phyloP scores from a whole-genome alignment of 2,888 invertebrate species.

The Eurois occulta region DNA sequence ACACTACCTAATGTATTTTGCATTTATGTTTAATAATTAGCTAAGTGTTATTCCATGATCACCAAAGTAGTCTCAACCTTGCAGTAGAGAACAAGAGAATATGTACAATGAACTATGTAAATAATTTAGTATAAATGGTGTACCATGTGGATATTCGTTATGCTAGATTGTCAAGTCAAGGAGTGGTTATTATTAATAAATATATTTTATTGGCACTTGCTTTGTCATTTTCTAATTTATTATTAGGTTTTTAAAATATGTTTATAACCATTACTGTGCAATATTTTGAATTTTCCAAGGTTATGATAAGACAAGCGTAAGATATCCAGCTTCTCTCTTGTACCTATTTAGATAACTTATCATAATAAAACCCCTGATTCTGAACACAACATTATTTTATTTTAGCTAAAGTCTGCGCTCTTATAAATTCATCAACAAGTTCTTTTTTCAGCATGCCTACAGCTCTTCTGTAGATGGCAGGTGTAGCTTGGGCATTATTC shows the following conservation, averaged over 20 bases:
- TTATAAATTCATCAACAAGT: slow-evolving; percentile 89
- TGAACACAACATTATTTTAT: slow-evolving; percentile 74
- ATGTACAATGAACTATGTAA: slow-evolving; percentile 86
- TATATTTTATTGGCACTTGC: slow-evolving; percentile 83
- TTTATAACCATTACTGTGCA: slow-evolving; percentile 33
- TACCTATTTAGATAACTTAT: slow-evolving; percentile 59
- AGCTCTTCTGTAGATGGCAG: slow-evolving; percentile 91
- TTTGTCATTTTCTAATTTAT: slow-evolving; percentile 65
- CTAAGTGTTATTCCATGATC: slow-evolving; percentile 89
- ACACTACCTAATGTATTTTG: slow-evolving; percentile 77
- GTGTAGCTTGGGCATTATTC: slow-evolving; percentile 88
- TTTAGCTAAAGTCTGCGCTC: slow-evolving; percentile 88
- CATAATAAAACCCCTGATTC: slow-evolving; percentile 58
- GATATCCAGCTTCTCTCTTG: slow-evolving; percentile 51
- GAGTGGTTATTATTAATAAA: slow-evolving; percentile 86
- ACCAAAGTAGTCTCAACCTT: slow-evolving; percentile 86
- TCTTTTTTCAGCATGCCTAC: slow-evolving; percentile 89
- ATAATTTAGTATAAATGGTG: slow-evolving; percentile 88
- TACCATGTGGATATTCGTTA: slow-evolving; percentile 86
- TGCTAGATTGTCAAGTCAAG: slow-evolving; percentile 87
- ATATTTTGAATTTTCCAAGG: slow-evolving; percentile 44
- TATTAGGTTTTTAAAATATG: slow-evolving; percentile 37
- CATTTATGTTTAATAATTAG: slow-evolving; percentile 88
- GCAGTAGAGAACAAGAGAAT: slow-evolving; percentile 75
- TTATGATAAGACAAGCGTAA: slow-evolving; percentile 41